Percentiles rank a stretch among this genome's conserved stretches.
Evolutionary conservation across 2,113 vertebrate species (phyloP).

Genomic region (Strix uralensis): DNA sequence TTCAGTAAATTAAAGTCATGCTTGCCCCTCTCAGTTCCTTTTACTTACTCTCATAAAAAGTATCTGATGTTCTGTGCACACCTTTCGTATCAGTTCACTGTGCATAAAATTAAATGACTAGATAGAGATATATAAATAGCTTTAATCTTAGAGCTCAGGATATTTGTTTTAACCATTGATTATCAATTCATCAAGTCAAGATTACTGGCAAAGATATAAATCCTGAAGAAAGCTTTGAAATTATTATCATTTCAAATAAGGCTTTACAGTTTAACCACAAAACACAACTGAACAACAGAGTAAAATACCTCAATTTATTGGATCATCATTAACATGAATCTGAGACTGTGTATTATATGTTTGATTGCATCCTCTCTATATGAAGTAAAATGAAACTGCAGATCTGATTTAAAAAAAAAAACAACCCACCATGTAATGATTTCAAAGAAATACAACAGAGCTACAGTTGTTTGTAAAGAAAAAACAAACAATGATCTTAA

Average conservation of each 20-base stretch:
- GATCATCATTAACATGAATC: neutral
- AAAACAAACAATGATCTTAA: neutral
- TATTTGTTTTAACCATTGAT: slow-evolving; percentile 16
- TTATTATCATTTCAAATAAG: neutral
- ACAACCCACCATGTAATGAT: neutral
- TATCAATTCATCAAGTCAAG: slow-evolving; percentile 11
- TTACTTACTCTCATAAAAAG: slow-evolving; percentile 17
- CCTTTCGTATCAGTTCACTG: neutral
- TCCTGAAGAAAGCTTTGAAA: neutral
- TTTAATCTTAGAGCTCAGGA: neutral
- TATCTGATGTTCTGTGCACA: neutral
- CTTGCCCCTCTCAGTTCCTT: neutral
- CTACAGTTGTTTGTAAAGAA: neutral
- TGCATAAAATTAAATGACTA: neutral
- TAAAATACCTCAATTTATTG: neutral
- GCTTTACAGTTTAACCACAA: neutral
- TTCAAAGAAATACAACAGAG: neutral
- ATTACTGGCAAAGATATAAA: neutral
- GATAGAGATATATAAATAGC: neutral
- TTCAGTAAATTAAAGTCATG: slow-evolving; percentile 30
- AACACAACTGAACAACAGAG: neutral
- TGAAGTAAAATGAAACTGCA: neutral
- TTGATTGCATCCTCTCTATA: neutral
- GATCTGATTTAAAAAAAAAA: neutral
- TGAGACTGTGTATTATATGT: neutral